Evolutionary conservation across 2,797 vertebrate species (phyloP).

Genomic region (Coranthus polyacanthus): DNA sequence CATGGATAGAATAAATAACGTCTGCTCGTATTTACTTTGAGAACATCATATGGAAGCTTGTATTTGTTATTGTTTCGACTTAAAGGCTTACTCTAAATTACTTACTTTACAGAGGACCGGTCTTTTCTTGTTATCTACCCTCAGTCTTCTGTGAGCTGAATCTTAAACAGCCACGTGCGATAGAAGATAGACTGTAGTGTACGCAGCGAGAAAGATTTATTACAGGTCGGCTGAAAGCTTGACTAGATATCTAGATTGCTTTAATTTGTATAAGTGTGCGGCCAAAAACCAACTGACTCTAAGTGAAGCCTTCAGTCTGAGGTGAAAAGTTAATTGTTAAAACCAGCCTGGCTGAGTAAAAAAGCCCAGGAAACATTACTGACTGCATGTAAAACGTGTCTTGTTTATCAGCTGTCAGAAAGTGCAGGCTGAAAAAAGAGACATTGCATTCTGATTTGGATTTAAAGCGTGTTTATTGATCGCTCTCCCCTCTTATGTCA

Average conservation of each 20-base stretch:
- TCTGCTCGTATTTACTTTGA: no score
- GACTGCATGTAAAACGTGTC: conserved; percentile 40
- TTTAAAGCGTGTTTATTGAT: conserved; percentile 62
- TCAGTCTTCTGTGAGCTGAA: conserved; percentile 4
- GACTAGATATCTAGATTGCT: conserved; percentile 25
- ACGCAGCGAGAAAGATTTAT: conserved; percentile 36
- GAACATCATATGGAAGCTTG: background rate
- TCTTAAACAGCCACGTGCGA: conserved; percentile 31
- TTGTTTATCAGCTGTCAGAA: conserved; percentile 64
- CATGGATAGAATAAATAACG: no score
- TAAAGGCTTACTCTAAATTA: conserved; percentile 13
- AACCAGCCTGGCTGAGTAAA: conserved; percentile 22
- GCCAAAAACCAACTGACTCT: conserved; percentile 33
- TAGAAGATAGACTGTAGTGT: conserved; percentile 18
- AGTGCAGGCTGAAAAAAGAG: conserved; percentile 24
- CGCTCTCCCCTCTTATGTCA: conserved; percentile 49
- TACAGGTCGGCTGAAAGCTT: conserved; percentile 29
- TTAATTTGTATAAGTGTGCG: conserved; percentile 27
- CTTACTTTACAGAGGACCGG: conserved; percentile 20
- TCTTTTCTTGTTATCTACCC: conserved; percentile 19
- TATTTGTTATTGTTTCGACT: conserved; percentile 28
- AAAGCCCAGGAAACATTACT: conserved; percentile 32
- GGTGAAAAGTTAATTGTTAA: conserved; percentile 48
- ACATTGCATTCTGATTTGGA: conserved; percentile 38
- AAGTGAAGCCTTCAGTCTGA: conserved; percentile 30